phyloP scores from a whole-genome alignment of 2,888 invertebrate genomes.

The Xanthorhoe designata region DNA sequence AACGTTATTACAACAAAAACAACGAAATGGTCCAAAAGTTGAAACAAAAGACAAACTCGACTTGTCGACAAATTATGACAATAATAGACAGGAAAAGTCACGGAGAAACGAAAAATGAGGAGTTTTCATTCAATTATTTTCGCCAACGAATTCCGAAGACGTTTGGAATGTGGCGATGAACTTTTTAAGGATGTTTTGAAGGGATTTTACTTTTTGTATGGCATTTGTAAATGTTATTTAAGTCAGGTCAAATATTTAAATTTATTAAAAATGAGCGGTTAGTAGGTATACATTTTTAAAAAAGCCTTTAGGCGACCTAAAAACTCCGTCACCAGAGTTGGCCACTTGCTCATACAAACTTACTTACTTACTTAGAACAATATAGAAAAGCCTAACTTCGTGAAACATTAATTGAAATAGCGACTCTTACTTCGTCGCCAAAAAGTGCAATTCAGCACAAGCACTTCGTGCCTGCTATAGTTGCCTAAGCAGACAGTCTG shows the following conservation, averaged over 20 bases:
- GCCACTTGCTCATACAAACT: too few species aligned
- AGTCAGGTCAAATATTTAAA: not conserved
- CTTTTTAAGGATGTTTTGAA: constrained; percentile 1
- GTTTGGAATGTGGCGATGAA: constrained; percentile 4
- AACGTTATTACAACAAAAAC: constrained; percentile 18
- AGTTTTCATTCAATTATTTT: constrained; percentile 31
- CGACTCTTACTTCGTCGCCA: too few species aligned
- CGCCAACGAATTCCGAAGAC: constrained; percentile 11
- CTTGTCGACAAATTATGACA: constrained; percentile 21
- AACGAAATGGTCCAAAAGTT: constrained; percentile 13
- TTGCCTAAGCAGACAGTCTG: too few species aligned
- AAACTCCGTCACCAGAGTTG: too few species aligned
- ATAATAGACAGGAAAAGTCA: constrained; percentile 24
- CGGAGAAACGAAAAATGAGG: constrained; percentile 3
- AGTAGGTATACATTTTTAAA: too few species aligned
- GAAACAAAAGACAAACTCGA: constrained; percentile 22
- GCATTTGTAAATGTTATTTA: not conserved
- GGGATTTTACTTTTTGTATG: not conserved
- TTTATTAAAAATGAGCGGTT: too few species aligned
- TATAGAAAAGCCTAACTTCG: too few species aligned
- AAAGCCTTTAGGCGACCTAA: too few species aligned
- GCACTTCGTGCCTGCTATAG: too few species aligned
- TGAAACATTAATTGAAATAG: too few species aligned
- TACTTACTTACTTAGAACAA: too few species aligned
- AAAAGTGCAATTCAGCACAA: too few species aligned